These are phyloP conservation scores for Mormyrus lacerda DNA, from an alignment of 2,113 vertebrate genomes.

Conservation along the genomic window DNA sequence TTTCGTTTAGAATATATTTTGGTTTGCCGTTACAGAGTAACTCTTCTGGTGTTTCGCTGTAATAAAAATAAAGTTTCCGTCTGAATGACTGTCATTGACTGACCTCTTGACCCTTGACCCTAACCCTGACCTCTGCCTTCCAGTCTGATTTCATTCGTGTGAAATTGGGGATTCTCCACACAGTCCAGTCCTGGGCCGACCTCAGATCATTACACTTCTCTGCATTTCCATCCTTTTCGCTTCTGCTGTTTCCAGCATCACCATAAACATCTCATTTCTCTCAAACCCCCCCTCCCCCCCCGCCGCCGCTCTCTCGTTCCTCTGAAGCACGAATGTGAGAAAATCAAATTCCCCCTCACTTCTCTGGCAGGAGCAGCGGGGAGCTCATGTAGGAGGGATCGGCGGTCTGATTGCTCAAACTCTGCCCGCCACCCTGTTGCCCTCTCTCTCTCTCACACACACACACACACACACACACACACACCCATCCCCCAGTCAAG, in stretches of 20 bases:
- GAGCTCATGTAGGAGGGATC: constrained; percentile 21
- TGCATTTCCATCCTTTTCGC: not conserved
- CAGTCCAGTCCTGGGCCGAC: not conserved
- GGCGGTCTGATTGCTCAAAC: constrained; percentile 17
- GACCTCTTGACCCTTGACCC: not conserved
- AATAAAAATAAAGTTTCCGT: not conserved
- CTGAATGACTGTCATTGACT: not conserved
- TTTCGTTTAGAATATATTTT: not conserved
- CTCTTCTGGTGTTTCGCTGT: not conserved
- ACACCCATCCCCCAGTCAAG: not conserved
- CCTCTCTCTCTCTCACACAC: not conserved
- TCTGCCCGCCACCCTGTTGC: constrained; percentile 4
- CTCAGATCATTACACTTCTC: constrained; percentile 3
- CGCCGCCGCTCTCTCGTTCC: not conserved
- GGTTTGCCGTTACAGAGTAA: not conserved
- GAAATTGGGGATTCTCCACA: not conserved
- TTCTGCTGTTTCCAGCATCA: not conserved
- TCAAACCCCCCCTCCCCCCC: not conserved
- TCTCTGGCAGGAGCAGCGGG: not conserved
- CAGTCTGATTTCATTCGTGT: not conserved
- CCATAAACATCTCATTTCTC: not conserved
- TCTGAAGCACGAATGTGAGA: constrained; percentile 17
- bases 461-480: not conserved
- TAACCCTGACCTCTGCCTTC: not conserved
- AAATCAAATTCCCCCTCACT: constrained; percentile 15